Conservation (phyloP, 2,888 invertebrate species). For the Polia nebulosa region DNA sequence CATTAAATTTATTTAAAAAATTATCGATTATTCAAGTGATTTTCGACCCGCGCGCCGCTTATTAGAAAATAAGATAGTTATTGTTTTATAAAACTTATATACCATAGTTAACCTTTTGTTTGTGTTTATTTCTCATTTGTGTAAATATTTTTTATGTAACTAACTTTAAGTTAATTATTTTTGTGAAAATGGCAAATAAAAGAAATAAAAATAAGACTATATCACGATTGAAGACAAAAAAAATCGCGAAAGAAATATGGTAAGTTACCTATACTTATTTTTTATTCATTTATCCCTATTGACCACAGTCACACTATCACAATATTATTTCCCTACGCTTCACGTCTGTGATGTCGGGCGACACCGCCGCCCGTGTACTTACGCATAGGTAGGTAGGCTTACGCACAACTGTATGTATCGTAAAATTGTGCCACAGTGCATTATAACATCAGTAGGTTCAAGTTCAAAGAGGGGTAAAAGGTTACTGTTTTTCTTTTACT, state of each 20-base stretch:
- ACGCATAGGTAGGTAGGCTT: too few relatives aligned
- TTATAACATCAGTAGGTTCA: too few relatives aligned
- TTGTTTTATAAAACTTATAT: not conserved
- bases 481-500: too few relatives aligned
- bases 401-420: too few relatives aligned
- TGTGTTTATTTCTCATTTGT: not conserved
- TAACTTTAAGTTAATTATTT: not conserved
- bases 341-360: not conserved
- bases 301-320: not conserved
- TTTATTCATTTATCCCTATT: not conserved
- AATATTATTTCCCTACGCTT: not conserved
- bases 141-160: not conserved
- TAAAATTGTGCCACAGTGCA: too few relatives aligned
- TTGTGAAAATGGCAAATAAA: constrained; percentile 14
- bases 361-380: not conserved
- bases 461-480: too few relatives aligned
- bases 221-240: not conserved
- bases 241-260: constrained; percentile 3
- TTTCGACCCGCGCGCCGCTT: constrained; percentile 2
- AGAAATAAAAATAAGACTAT: constrained; percentile 4
- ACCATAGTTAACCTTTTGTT: not conserved
- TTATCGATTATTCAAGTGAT: constrained; percentile 9
- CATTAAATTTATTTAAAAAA: not conserved
- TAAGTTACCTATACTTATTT: not conserved
- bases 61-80: too few relatives aligned